A percentile compares a stretch with the other conserved stretches of the same genome.
phyloP scores from a whole-genome alignment of 2,113 vertebrate genomes.

The Trematomus loennbergii region DNA sequence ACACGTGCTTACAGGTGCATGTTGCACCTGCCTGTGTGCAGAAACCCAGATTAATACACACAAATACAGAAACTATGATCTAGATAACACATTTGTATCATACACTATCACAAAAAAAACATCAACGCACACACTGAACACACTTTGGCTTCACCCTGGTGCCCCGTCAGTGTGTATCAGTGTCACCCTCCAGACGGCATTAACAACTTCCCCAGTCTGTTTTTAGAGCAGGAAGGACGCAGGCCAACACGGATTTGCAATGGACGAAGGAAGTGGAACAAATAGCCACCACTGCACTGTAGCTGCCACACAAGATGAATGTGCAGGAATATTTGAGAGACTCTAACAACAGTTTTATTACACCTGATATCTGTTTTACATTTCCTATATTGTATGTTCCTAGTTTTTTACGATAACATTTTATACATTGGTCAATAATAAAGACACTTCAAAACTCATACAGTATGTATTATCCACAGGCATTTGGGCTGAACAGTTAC shows the following conservation, averaged over 20 bases:
- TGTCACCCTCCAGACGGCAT: constrained; percentile 62
- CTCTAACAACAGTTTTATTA: not conserved
- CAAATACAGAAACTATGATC: not conserved
- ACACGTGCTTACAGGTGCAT: constrained; percentile 18
- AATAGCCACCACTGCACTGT: not conserved
- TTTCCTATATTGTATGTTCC: no score
- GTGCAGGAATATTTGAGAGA: not conserved
- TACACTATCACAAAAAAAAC: constrained; percentile 1
- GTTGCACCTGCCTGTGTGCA: not conserved
- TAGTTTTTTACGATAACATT: no score
- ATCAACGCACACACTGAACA: constrained; percentile 9
- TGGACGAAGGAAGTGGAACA: constrained; percentile 15
- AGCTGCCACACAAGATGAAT: not conserved
- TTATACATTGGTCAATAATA: no score
- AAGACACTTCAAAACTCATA: no score
- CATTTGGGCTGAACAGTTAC: no score
- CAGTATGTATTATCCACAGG: no score
- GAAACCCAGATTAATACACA: not conserved
- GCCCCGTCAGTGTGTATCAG: constrained; percentile 64
- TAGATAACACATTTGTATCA: not conserved
- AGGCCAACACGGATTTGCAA: constrained; percentile 12
- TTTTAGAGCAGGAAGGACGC: constrained; percentile 55
- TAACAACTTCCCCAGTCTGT: constrained; percentile 49
- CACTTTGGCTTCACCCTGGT: constrained; percentile 39
- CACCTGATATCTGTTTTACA: not conserved